Conservation (phyloP, 2,797 vertebrate genomes). For the Phalanger gymnotis region DNA sequence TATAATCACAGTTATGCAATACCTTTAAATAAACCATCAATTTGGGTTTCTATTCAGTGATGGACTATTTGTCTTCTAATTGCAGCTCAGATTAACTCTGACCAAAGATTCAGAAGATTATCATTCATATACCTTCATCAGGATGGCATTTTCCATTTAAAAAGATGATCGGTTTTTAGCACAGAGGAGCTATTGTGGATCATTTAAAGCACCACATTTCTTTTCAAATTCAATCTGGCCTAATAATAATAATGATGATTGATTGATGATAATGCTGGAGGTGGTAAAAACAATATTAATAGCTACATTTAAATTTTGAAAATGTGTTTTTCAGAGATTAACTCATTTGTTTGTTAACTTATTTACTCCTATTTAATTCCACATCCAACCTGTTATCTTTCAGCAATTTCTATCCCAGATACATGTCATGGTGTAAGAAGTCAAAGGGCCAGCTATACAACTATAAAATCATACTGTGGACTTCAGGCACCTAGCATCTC, state of each 20-base stretch:
- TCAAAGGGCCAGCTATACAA: background rate
- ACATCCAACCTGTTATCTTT: background rate
- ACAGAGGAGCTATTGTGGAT: background rate
- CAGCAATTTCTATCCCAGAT: background rate
- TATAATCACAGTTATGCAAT: background rate
- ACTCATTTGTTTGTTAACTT: background rate
- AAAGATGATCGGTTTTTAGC: background rate
- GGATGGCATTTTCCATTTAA: background rate
- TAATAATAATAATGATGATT: background rate
- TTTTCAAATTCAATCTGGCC: background rate
- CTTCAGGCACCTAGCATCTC: background rate
- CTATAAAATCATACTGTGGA: background rate
- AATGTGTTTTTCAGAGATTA: background rate
- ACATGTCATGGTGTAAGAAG: background rate
- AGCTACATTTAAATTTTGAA: background rate
- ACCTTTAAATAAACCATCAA: constrained; percentile 28
- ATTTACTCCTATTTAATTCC: background rate
- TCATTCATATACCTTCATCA: background rate
- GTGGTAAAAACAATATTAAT: background rate
- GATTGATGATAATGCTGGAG: background rate
- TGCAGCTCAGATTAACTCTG: constrained; percentile 48
- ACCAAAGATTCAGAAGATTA: background rate
- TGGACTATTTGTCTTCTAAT: constrained; percentile 43
- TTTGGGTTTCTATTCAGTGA: constrained; percentile 6
- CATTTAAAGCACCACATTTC: background rate